These are phyloP conservation scores for Enteromius afrohamiltoni DNA, from an alignment of 2,797 vertebrate species.

Conservation along the genomic window DNA sequence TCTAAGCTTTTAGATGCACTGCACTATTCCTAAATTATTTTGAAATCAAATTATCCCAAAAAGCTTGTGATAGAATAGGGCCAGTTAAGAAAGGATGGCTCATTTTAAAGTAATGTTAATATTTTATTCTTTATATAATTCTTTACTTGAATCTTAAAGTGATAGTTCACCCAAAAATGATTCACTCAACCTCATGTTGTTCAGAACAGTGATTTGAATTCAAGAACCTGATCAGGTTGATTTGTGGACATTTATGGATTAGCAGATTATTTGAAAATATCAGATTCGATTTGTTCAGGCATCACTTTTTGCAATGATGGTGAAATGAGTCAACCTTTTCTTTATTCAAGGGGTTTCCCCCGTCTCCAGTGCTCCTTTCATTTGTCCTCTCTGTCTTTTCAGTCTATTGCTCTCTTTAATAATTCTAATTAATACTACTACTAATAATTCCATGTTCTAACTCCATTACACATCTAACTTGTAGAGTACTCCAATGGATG, in stretches of 20 bases:
- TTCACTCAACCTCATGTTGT: neutral
- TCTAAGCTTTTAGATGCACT: neutral
- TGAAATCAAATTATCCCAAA: neutral
- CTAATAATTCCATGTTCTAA: neutral
- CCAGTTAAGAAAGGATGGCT: conserved; percentile 2
- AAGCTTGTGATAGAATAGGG: neutral
- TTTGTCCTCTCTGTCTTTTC: neutral
- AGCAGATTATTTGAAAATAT: neutral
- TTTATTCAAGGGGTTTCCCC: neutral
- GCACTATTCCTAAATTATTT: neutral
- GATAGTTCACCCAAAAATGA: neutral
- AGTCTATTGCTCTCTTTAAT: neutral
- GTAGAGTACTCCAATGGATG: neutral
- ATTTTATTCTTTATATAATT: no score
- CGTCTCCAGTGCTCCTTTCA: neutral
- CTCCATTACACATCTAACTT: neutral
- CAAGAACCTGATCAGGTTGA: neutral
- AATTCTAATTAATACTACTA: neutral
- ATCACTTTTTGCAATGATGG: neutral
- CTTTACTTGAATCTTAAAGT: neutral
- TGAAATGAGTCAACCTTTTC: neutral
- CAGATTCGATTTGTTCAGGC: neutral
- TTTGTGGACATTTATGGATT: neutral
- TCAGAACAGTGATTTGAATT: neutral
- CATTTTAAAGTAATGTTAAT: neutral